Evolutionary conservation across 2,797 vertebrate genomes (phyloP).

Genomic region (Sebastiscus albofasciatus): DNA sequence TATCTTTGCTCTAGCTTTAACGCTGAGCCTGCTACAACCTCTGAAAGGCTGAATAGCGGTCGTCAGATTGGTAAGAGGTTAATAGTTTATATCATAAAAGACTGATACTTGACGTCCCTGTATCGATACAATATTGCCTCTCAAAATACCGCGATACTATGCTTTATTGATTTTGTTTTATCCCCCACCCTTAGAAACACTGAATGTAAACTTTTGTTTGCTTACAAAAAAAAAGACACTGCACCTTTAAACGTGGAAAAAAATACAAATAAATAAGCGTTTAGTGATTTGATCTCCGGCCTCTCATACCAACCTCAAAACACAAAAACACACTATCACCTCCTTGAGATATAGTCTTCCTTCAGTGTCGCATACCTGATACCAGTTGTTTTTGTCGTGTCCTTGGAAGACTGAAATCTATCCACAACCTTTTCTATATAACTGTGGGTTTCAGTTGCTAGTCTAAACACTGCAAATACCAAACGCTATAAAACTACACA

Average conservation of each 20-base stretch:
- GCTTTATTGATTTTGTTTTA: too few species aligned
- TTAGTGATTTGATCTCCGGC: background rate
- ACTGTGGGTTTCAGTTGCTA: constrained; percentile 50
- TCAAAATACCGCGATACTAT: too few species aligned
- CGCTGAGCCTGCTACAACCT: too few species aligned
- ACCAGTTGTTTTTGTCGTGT: constrained; percentile 37
- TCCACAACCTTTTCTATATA: constrained; percentile 29
- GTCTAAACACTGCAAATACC: constrained; percentile 55
- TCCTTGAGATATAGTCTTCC: background rate
- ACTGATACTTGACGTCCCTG: too few species aligned
- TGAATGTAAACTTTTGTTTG: background rate
- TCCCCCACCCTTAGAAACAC: too few species aligned
- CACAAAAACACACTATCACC: background rate
- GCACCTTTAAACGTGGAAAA: background rate
- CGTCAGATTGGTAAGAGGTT: too few species aligned
- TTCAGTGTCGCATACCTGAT: constrained; percentile 36
- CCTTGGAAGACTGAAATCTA: constrained; percentile 52
- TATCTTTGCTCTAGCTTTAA: too few species aligned
- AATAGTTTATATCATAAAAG: too few species aligned
- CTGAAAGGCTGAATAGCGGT: too few species aligned
- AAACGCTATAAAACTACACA: constrained; percentile 21
- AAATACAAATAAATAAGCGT: background rate
- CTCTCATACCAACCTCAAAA: background rate
- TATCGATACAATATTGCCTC: too few species aligned
- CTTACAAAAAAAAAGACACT: background rate